Evolutionary conservation across 2,113 vertebrate genomes (phyloP), one percentile per base, ranked within the genome.

Genomic region (Microcebus lehilahytsara): DNA sequence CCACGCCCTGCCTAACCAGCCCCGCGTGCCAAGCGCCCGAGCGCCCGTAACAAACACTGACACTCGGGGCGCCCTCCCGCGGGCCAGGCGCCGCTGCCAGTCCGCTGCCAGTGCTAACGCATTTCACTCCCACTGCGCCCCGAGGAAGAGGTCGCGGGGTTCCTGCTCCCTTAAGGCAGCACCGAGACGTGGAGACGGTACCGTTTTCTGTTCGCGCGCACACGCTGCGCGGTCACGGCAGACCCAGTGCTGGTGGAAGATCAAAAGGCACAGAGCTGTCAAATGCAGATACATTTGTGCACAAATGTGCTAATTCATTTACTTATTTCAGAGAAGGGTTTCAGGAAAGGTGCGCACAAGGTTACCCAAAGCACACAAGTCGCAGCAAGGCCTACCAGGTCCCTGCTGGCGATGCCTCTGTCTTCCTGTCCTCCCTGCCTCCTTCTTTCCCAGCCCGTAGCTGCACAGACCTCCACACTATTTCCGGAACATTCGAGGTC

Each of bases 171-270:
- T 0, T 5, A 3, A 40, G 84, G 51, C 1, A 14, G 27, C 49
- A 0, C n/a, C 8, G n/a, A 42, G 34, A 20, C 9, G 0, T 1
- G 17, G 37, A 19, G 58, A 40, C 0, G 1, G 0, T 1, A 46
- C 2, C 74, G 30, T 37, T 56, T 66, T 72, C 74, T 42, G 20
- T 46, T 3, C 4, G 0, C 13, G 13, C 23, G 10, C 78, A n/a
- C 17, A 10, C 9, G 23, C n/a, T 0, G 2, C 17, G 10, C 10
- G 8, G 1, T 37, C 88, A 1, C 0, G 1, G 32, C 1, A 4
- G 23, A 32, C 2, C 17, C 5, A 16, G 56, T 14, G 34, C 49
- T 66, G 42, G 1, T 0, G 27, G 34, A 58, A 42, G n/a, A 14
- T 0, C 40, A 4, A 42, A 30, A 37, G 23, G 22, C 83, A 34